phyloP scores from a whole-genome alignment of 2,797 vertebrate species.

The Botia kubotai region DNA sequence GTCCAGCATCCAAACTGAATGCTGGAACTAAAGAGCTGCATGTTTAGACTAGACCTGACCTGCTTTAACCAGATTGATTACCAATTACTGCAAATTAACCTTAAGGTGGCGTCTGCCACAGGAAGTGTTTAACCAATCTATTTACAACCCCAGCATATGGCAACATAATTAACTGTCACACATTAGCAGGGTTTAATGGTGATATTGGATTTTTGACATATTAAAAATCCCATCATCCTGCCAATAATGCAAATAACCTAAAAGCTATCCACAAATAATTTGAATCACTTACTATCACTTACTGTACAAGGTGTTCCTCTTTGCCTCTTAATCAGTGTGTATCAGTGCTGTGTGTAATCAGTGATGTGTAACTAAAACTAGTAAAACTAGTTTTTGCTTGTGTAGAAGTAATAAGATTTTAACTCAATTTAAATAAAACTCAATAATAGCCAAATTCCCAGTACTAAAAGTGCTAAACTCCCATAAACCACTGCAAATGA shows the following conservation, averaged over 20 bases:
- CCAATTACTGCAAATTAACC: constrained; percentile 82
- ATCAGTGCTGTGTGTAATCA: too few species aligned
- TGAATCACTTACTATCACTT: too few species aligned
- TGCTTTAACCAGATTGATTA: constrained; percentile 79
- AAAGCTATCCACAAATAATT: constrained; percentile 54
- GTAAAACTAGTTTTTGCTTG: background rate
- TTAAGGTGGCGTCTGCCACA: constrained; percentile 82
- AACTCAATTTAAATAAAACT: too few species aligned
- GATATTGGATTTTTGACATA: constrained; percentile 78
- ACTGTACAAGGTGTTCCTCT: constrained; percentile 17
- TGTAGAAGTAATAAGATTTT: too few species aligned
- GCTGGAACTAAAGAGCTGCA: constrained; percentile 43
- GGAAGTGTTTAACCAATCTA: constrained; percentile 82
- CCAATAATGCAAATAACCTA: constrained; percentile 66
- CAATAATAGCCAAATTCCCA: too few species aligned
- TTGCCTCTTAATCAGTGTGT: constrained; percentile 32
- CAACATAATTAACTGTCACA: constrained; percentile 77
- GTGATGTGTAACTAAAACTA: constrained; percentile 35
- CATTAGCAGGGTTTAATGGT: constrained; percentile 75
- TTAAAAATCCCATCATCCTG: constrained; percentile 71
- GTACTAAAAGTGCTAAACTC: background rate
- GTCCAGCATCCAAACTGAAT: constrained; percentile 43
- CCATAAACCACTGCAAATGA: background rate
- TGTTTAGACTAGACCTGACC: constrained; percentile 72
- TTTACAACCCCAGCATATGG: constrained; percentile 74